phyloP scores from a whole-genome alignment of 1,140 invertebrate species.

The Drosophila varians region DNA sequence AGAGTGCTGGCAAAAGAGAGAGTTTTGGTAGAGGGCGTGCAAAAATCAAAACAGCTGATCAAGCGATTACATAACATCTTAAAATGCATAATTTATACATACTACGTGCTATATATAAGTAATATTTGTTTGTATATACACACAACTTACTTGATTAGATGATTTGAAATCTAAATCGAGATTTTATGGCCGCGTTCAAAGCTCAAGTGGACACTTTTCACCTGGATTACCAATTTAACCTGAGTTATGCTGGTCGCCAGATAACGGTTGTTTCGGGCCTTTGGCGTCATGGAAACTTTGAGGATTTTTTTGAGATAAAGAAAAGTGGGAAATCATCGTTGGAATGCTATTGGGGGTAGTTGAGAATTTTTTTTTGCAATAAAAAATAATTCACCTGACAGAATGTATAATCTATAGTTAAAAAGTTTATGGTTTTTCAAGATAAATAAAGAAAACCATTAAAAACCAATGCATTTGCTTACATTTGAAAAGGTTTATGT shows the following conservation, averaged over 20 bases:
- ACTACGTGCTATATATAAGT: slow-evolving; percentile 14
- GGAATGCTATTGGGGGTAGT: not conserved
- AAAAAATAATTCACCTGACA: too few species aligned
- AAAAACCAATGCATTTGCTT: too few species aligned
- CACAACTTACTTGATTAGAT: slow-evolving; percentile 19
- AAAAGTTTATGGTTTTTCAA: too few species aligned
- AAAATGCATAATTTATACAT: slow-evolving; percentile 35
- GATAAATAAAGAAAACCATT: too few species aligned
- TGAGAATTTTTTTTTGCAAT: too few species aligned
- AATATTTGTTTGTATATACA: slow-evolving; percentile 9
- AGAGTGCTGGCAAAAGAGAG: not conserved
- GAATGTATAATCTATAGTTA: too few species aligned
- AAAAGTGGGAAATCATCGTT: slow-evolving; percentile 1
- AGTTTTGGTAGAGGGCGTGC: not conserved
- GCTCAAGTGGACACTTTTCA: slow-evolving; percentile 41
- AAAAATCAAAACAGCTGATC: slow-evolving; percentile 40
- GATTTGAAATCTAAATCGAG: slow-evolving; percentile 31
- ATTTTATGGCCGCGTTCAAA: slow-evolving; percentile 32
- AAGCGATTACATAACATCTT: slow-evolving; percentile 40
- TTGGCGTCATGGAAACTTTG: slow-evolving; percentile 41
- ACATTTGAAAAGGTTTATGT: too few species aligned
- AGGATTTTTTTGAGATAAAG: slow-evolving; percentile 13
- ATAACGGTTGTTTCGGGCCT: slow-evolving; percentile 5
- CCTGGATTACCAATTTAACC: slow-evolving; percentile 12
- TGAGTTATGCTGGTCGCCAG: slow-evolving; percentile 17